Evolutionary conservation across 1,140 invertebrate genomes (phyloP).

Genomic region (Zophobas atratus): DNA sequence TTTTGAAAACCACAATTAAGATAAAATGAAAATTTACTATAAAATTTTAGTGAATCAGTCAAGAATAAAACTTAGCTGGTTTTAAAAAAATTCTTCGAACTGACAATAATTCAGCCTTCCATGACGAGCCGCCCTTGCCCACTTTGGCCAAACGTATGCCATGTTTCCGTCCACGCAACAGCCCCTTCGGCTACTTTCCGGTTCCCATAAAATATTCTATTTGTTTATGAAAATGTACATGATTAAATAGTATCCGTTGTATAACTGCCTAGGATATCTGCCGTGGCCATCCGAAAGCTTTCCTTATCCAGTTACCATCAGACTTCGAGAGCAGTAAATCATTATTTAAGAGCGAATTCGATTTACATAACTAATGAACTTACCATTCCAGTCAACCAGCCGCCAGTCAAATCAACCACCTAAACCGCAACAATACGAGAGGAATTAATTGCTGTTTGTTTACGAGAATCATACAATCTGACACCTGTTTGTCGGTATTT

Average conservation of each 20-base stretch:
- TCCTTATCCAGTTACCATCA: constrained; percentile 53
- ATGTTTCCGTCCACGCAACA: constrained; percentile 7
- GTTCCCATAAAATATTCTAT: constrained; percentile 13
- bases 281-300: constrained; percentile 36
- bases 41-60: no score
- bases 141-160: constrained; percentile 16
- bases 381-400: constrained; percentile 48
- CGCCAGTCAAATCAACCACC: constrained; percentile 20
- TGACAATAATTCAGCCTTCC: no score
- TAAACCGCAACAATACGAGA: constrained; percentile 44
- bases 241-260: constrained; percentile 7
- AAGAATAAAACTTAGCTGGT: no score
- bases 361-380: constrained; percentile 59
- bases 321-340: constrained; percentile 53
- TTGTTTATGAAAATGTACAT: constrained; percentile 34
- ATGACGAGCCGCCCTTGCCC: not conserved
- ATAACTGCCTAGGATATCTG: constrained; percentile 12
- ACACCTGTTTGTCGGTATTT: constrained; percentile 55
- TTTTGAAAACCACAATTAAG: no score
- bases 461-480: constrained; percentile 35
- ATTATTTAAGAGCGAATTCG: constrained; percentile 58
- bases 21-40: no score
- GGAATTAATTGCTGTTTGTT: constrained; percentile 45
- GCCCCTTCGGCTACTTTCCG: not conserved
- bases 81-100: no score